Evolutionary conservation across 2,888 invertebrate genomes (phyloP).

Genomic region (Neoascia interrupta): DNA sequence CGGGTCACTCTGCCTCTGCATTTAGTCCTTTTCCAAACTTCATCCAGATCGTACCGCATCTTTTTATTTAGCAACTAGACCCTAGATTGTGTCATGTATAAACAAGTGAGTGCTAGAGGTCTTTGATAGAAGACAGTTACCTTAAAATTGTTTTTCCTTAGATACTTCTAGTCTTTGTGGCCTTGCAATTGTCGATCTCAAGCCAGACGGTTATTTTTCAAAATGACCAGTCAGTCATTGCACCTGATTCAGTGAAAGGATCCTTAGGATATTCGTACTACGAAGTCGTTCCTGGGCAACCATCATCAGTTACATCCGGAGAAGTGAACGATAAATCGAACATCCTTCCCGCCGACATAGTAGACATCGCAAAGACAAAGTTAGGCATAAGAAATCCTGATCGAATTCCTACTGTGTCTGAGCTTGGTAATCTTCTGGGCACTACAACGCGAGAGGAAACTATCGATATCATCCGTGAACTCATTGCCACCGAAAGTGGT

Average conservation of each 20-base stretch:
- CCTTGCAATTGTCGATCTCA: constrained; percentile 10
- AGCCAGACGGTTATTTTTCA: constrained; percentile 31
- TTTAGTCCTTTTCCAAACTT: constrained; percentile 27
- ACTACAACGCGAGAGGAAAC: constrained; percentile 74
- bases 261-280: constrained; percentile 23
- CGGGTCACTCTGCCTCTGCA: too few relatives aligned
- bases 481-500: constrained; percentile 74
- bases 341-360: constrained; percentile 74
- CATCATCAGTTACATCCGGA: not conserved
- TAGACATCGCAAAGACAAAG: constrained; percentile 74
- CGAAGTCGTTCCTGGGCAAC: constrained; percentile 5
- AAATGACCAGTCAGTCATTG: constrained; percentile 39
- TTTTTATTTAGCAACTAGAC: not conserved
- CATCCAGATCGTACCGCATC: not conserved
- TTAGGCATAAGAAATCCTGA: constrained; percentile 73
- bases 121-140: too few relatives aligned
- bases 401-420: constrained; percentile 74
- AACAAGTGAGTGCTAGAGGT: constrained; percentile 22
- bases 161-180: constrained; percentile 6
- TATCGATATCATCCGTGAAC: constrained; percentile 73
- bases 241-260: constrained; percentile 20
- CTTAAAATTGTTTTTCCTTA: too few relatives aligned
- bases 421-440: constrained; percentile 74
- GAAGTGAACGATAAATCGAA: constrained; percentile 50
- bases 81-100: constrained; percentile 1